A percentile compares a stretch with the other conserved stretches of the same genome.
These are phyloP conservation scores for Acleris sparsana DNA, from an alignment of 2,888 invertebrate genomes.

Conservation along the genomic window DNA sequence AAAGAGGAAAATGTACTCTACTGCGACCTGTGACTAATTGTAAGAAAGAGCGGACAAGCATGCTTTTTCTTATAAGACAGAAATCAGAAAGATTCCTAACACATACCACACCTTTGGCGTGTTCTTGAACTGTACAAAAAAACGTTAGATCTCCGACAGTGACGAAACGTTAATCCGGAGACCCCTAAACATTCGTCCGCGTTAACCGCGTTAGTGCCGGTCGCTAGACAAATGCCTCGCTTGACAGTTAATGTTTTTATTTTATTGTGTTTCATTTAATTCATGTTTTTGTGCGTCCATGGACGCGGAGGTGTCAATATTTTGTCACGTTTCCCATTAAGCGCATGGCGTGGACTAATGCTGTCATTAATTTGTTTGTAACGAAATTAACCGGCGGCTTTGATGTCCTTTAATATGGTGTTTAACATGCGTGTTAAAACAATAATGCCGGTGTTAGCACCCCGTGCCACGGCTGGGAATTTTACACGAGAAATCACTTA, in stretches of 20 bases:
- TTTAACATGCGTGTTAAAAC: constrained; percentile 51
- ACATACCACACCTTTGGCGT: background rate
- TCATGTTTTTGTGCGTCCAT: constrained; percentile 63
- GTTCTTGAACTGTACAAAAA: constrained; percentile 7
- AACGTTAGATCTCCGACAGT: constrained; percentile 24
- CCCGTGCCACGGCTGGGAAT: constrained; percentile 33
- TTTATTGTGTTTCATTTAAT: constrained; percentile 65
- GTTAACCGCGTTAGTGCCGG: constrained; percentile 76
- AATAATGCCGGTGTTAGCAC: constrained; percentile 54
- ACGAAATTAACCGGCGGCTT: constrained; percentile 73
- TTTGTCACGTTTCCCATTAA: constrained; percentile 80
- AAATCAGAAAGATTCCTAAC: background rate
- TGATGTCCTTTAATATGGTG: constrained; percentile 63
- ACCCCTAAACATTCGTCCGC: constrained; percentile 58
- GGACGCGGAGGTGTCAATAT: constrained; percentile 72
- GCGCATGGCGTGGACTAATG: constrained; percentile 74
- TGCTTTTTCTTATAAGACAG: too few species aligned
- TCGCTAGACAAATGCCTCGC: constrained; percentile 69
- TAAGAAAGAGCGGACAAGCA: too few species aligned
- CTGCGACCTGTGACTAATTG: too few species aligned
- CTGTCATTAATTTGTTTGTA: constrained; percentile 75
- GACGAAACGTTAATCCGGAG: constrained; percentile 40
- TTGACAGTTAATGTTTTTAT: constrained; percentile 67
- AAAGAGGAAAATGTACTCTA: too few species aligned
- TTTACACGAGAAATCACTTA: constrained; percentile 32